Conservation (phyloP, 1,140 invertebrate genomes). For the Arion vulgaris region DNA sequence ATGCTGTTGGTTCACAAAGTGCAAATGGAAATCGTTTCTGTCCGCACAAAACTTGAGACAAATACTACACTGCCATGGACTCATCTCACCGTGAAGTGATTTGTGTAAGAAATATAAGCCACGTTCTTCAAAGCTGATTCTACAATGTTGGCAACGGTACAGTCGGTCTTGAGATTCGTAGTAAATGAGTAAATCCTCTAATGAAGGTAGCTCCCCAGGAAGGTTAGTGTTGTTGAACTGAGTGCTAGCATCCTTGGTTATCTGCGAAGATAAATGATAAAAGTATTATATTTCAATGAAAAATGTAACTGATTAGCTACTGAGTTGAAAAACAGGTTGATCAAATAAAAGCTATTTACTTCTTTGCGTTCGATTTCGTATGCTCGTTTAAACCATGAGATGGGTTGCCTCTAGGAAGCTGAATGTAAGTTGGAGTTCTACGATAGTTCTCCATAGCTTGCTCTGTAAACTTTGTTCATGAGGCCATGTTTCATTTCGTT, state of each 20-base stretch:
- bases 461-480: too few relatives aligned
- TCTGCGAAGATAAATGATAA: too few relatives aligned
- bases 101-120: slow-evolving; percentile 65
- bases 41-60: slow-evolving; percentile 62
- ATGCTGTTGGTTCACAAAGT: slow-evolving; percentile 66
- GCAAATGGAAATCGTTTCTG: slow-evolving; percentile 66
- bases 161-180: slow-evolving; percentile 61
- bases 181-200: slow-evolving; percentile 60
- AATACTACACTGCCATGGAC: slow-evolving; percentile 66
- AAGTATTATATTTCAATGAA: too few relatives aligned
- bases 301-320: too few relatives aligned
- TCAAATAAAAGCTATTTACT: too few relatives aligned
- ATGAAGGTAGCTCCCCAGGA: slow-evolving; percentile 48
- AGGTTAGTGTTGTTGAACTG: slow-evolving; percentile 48
- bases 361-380: too few relatives aligned
- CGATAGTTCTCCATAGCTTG: too few relatives aligned
- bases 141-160: slow-evolving; percentile 61
- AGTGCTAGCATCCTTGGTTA: slow-evolving; percentile 39
- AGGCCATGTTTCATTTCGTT: too few relatives aligned
- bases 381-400: too few relatives aligned
- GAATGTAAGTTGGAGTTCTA: too few relatives aligned
- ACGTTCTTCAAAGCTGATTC: slow-evolving; percentile 64
- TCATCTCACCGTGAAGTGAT: slow-evolving; percentile 58
- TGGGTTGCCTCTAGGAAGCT: too few relatives aligned
- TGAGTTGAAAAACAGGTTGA: too few relatives aligned